Conservation (phyloP, 37 sponge, comb jelly and placozoan genomes). For the Crambe crambe region DNA sequence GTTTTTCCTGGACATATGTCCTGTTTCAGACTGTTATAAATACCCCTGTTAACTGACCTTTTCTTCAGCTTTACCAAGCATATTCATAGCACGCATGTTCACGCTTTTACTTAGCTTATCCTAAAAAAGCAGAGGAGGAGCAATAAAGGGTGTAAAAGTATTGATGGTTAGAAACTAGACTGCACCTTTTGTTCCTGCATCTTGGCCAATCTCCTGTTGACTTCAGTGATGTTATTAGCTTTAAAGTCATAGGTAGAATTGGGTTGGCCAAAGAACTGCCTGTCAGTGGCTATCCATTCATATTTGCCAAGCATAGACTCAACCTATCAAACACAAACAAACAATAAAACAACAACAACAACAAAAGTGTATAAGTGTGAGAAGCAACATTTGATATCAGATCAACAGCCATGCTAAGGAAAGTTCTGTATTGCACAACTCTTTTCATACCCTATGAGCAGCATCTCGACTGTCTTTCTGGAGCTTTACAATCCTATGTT, state of each 20-base stretch:
- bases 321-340: conserved; percentile 72
- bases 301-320: conserved; percentile 75
- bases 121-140: conserved; percentile 20
- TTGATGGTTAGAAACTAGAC: background rate
- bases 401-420: background rate
- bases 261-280: conserved; percentile 91
- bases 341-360: background rate
- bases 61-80: conserved; percentile 98
- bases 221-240: conserved; percentile 68
- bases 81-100: conserved; percentile 99
- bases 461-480: conserved; percentile 90
- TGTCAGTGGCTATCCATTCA: conserved; percentile 95
- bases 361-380: no score
- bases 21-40: no score
- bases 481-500: conserved; percentile 81
- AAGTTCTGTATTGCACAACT: no score
- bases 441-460: conserved; percentile 56
- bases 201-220: conserved; percentile 46
- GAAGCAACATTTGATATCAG: background rate
- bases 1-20: background rate
- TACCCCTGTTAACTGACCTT: conserved; percentile 41
- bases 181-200: conserved; percentile 85
- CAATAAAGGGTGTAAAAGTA: background rate
- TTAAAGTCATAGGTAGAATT: conserved; percentile 96
- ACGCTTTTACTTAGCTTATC: conserved; percentile 88